Percentiles rank a stretch among this genome's conserved stretches.
These are phyloP conservation scores for Heteromormyrus szaboi DNA, from an alignment of 2,797 vertebrate species.

Conservation along the genomic window DNA sequence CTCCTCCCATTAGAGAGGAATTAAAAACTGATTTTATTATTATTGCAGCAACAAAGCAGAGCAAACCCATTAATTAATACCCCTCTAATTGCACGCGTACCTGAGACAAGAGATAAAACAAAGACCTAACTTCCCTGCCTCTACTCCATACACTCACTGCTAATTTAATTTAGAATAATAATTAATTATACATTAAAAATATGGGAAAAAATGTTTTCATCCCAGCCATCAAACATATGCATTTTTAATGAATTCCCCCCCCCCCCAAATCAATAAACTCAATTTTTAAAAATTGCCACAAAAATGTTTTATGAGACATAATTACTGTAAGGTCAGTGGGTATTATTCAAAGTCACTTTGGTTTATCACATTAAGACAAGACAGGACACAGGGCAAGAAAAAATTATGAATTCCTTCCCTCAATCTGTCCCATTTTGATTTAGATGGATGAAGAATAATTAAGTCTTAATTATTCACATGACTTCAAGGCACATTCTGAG, in stretches of 20 bases:
- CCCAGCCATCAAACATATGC: constrained; percentile 68
- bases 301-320: constrained; percentile 88
- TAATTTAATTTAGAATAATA: constrained; percentile 59
- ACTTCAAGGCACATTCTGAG: constrained; percentile 96
- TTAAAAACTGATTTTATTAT: neutral
- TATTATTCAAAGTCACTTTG: constrained; percentile 98
- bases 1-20: neutral
- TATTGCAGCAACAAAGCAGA: neutral
- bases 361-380: constrained; percentile 96
- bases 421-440: constrained; percentile 99
- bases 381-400: constrained; percentile 92
- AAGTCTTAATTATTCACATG: constrained; percentile 99
- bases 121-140: constrained; percentile 44
- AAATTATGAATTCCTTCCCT: constrained; percentile 98
- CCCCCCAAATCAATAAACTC: constrained; percentile 82
- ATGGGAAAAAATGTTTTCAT: constrained; percentile 34
- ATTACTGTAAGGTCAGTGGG: constrained; percentile 98
- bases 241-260: constrained; percentile 75
- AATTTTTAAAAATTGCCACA: constrained; percentile 80
- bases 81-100: neutral
- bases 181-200: constrained; percentile 69
- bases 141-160: constrained; percentile 55
- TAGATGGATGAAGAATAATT: constrained; percentile 99
- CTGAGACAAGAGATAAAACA: constrained; percentile 36
- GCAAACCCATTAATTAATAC: neutral